Base-by-base conservation (phyloP, 2,888 invertebrate species). In the Epirrhoe tristata region DNA sequence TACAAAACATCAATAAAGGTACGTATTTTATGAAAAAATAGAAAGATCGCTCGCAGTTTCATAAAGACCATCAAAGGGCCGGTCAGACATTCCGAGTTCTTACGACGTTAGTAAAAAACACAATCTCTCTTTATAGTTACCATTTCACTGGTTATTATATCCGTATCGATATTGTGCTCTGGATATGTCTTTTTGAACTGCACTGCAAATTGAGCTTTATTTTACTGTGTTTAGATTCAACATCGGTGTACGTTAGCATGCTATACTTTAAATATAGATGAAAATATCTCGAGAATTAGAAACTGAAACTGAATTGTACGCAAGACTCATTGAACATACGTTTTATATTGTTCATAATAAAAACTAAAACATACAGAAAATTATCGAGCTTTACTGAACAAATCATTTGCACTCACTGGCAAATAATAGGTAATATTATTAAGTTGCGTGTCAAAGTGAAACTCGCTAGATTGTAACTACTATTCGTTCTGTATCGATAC, bases 71-170 rank as follows among this genome's bases (percentile, higher is more conserved):
- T 93, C 92, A 92, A 93, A 93, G 93, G 93, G 88, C 88, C 90
- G 89, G 85, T 84, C 90, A 89, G 88, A 86, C 91, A 91, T 93
- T 93, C 92, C 92, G 85, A 91, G 86, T 90, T 89, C 91, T 92
- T 93, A 93, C 88, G 93, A 93, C 90, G 91, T 90, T 92, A 93
- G 91, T 93, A 93, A 93, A 93, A 91, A 93, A 92, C 89, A 93
- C 92, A 93, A 93, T 93, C 92, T 93, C 85, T 89, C 93, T 93
- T 93, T 93, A 93, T 93, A 93, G 93, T 93, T 92, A 93, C 90
- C 91, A 92, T 93, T 93, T 86, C 90, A 89, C 88, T 91, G 93
- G 93, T 92, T 92, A 92, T 93, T 93, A 89, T 91, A 90, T 89
- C 89, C 89, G 89, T 89, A 88, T 89, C 90, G 91, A 90, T 90